Base-by-base conservation (phyloP, 2,797 vertebrate species). In the Cottoperca gobio region DNA sequence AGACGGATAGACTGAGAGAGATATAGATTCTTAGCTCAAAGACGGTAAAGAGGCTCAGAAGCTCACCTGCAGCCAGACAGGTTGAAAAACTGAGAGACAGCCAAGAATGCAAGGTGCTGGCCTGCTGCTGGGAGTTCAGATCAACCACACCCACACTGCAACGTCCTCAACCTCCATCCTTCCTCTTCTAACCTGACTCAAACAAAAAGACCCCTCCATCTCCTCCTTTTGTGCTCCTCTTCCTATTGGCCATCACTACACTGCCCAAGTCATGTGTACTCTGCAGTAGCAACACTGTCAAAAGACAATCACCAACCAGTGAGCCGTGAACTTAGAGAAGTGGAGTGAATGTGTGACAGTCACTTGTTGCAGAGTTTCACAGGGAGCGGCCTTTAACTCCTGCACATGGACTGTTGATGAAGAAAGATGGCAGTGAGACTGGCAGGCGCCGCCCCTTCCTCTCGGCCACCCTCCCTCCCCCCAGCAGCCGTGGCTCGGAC, bases 351-450 rank as follows among this genome's bases (percentile, higher is more conserved):
- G 43, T 9, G 23, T 58, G 26, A 55, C 75, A 33, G 53, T 46
- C 35, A 23, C 55, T 61, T 6, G 21, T 60, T n/a, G 64, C 57
- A 13, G 35, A 58, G 28, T 53, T 53, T 40, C 45, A 70, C 60
- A 46, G 59, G 50, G 82, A 37, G 66, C 19, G 0, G 71, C 58
- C 69, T 68, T 80, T 57, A 24, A 50, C 43, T 45, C 33, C 28
- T 19, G 4, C 70, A 61, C 23, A 49, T 97, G 95, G 95, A 95
- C 94, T 94, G 88, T 91, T 93, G 93, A 95, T 17, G 74, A 92
- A 89, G 91, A 90, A 95, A 76, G 78, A 97, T 98, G 97, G 96
- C 96, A 94, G 95, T 93, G 91, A 95, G 95, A 94, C 95, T 95
- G 95, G 92, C 93, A 89, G 93, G 94, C 64, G 79, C 86, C 88